Evolutionary conservation across 2,113 vertebrate species (phyloP).

Genomic region (Gymnocephalus cernua): DNA sequence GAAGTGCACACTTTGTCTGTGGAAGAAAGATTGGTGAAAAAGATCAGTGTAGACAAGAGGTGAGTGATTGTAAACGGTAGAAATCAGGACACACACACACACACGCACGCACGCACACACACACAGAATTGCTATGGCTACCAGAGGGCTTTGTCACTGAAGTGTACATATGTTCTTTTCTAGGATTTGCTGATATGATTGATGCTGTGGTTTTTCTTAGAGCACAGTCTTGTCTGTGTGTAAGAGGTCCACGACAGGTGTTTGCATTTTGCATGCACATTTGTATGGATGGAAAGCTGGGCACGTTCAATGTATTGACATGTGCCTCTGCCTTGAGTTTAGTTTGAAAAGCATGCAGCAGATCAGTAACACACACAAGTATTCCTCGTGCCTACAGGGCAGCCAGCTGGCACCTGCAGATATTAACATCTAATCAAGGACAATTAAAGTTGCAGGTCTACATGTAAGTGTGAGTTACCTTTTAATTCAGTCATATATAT

Average conservation of each 20-base stretch:
- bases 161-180: neutral
- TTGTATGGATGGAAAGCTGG: neutral
- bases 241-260: neutral
- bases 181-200: neutral
- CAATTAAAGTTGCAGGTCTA: conserved; percentile 52
- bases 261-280: too few species aligned
- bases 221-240: neutral
- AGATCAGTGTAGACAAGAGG: neutral
- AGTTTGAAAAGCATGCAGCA: conserved; percentile 55
- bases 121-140: neutral
- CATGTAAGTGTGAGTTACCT: neutral
- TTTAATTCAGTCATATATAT: neutral
- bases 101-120: conserved; percentile 1
- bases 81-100: neutral
- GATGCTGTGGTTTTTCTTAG: neutral
- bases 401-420: conserved; percentile 67
- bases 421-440: conserved; percentile 60
- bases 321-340: conserved; percentile 35
- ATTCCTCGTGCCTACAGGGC: conserved; percentile 45
- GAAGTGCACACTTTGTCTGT: neutral
- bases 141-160: neutral
- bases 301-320: conserved; percentile 55
- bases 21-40: neutral
- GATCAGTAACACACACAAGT: conserved; percentile 36
- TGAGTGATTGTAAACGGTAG: neutral